Evolutionary conservation across 2,797 vertebrate genomes (phyloP).

Genomic region (Melanotaenia pygmaea): DNA sequence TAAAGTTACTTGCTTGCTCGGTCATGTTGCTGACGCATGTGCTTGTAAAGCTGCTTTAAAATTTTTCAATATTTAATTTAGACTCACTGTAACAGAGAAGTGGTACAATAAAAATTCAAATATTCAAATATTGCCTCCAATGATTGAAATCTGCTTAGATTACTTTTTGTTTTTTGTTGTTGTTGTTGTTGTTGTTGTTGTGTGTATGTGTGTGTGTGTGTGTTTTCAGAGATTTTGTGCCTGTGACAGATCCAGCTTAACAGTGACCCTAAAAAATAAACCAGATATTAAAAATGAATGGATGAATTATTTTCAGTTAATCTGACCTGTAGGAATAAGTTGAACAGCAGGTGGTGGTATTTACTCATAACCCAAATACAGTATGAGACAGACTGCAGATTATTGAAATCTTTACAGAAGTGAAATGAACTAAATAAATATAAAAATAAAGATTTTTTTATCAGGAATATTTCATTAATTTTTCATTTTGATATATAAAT

Average conservation of each 20-base stretch:
- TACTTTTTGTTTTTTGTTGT: too few species aligned
- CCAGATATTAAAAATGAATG: background rate
- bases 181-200: too few species aligned
- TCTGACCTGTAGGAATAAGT: background rate
- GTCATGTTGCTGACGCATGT: background rate
- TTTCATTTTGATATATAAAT: background rate
- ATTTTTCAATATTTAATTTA: too few species aligned
- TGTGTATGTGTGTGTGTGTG: too few species aligned
- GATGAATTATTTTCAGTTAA: background rate
- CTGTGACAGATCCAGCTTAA: too few species aligned
- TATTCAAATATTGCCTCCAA: background rate
- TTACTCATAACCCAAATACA: background rate
- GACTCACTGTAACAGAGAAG: background rate
- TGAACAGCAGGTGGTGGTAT: constrained; percentile 53
- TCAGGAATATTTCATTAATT: background rate
- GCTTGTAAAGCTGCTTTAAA: background rate
- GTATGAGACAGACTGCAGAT: background rate
- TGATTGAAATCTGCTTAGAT: background rate
- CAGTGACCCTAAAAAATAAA: too few species aligned
- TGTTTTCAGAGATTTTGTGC: too few species aligned
- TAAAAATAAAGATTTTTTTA: background rate
- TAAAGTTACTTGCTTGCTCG: background rate
- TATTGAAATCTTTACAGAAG: background rate
- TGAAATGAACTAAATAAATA: background rate
- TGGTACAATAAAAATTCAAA: background rate